Evolutionary conservation across 2,113 vertebrate genomes (phyloP), one percentile per base, ranked within the genome.

Genomic region (Dicentrarchus labrax): DNA sequence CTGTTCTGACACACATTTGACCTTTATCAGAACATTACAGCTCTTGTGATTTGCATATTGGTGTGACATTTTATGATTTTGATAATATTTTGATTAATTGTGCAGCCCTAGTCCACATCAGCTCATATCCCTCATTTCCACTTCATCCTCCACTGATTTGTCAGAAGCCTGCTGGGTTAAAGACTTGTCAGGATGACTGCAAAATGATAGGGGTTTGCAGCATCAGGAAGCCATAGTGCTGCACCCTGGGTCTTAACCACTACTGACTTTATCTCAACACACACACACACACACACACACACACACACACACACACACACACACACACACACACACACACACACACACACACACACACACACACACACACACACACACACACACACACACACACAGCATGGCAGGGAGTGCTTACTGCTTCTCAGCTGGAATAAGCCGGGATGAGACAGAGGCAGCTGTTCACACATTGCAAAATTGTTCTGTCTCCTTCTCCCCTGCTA

Each of bases 151-250:
- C 50, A 48, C 57, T 47, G 93, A 95, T 96, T 95, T 94, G 96
- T 96, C 96, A 96, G 94, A 94, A 94, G 77, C 16, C 94, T 78
- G 90, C 93, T 2, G 93, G 93, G 88, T 64, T 38, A 88, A 90
- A 76, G 61, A 96, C 94, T 95, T 5, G 1, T 61, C 45, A 75
- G n/a, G 95, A 95, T 97, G 97, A 97, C 97, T 97, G 95, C 96
- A 95, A 97, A 97, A 97, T 97, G 95, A 97, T 97, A 97, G 96
- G 92, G 94, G 96, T 45, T 75, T 64, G 43, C 72, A 62, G 95
- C 95, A 93, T 95, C 53, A 96, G 95, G 96, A 97, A 97, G 96
- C 96, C 95, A 96, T 96, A 95, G 94, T 94, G 96, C 94, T 94
- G 95, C 95, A 82, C 48, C 22, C 38, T 2, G 6, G 38, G 59